Conservation (phyloP, 2,113 vertebrate genomes). For the Puntigrus tetrazona region DNA sequence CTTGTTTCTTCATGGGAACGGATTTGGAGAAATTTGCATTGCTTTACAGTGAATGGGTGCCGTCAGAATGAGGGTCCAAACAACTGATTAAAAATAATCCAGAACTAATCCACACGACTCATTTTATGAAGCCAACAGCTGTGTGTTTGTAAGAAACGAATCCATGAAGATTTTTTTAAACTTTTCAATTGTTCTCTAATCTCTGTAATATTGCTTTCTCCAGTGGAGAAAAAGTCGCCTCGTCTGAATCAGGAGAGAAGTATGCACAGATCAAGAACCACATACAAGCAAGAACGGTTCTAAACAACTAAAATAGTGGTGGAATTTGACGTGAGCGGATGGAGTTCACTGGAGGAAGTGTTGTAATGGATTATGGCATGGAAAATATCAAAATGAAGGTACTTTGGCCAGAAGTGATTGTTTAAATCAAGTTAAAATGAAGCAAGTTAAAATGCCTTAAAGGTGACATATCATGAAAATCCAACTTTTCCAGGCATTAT, state of each 20-base stretch:
- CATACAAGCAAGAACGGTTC: background rate
- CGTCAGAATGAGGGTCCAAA: background rate
- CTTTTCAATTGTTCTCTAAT: background rate
- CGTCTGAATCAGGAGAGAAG: background rate
- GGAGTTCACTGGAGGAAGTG: background rate
- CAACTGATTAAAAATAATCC: background rate
- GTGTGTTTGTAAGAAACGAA: background rate
- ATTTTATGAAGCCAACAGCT: background rate
- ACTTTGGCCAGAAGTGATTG: background rate
- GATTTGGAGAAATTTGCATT: background rate
- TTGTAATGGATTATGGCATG: background rate
- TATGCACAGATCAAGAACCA: background rate
- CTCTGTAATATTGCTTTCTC: too few species aligned
- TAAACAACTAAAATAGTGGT: background rate
- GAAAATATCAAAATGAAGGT: background rate
- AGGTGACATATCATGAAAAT: too few species aligned
- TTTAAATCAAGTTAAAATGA: too few species aligned
- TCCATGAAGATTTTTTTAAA: background rate
- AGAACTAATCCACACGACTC: background rate
- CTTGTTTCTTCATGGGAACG: too few species aligned
- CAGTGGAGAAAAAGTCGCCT: background rate
- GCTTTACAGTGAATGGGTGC: too few species aligned
- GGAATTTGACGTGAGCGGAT: background rate
- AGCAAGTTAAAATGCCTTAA: background rate
- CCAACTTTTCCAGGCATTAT: too few species aligned